A percentile compares a stretch with the other conserved stretches of the same genome.
Evolutionary conservation across 2,888 invertebrate genomes (phyloP).

Genomic region (Arge pagana): DNA sequence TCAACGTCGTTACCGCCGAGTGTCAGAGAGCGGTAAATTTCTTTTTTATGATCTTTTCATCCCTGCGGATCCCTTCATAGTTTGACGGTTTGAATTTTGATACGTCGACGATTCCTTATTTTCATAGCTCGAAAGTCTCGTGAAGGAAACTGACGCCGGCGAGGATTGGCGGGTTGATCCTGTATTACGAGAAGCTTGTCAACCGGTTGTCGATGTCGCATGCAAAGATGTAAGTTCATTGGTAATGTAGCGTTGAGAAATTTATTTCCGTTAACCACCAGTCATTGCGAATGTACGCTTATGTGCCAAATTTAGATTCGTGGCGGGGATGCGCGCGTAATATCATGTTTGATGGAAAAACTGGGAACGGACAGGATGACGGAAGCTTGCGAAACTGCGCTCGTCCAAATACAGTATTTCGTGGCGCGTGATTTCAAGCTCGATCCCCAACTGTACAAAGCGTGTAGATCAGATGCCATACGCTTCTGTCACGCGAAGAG

Average conservation of each 20-base stretch:
- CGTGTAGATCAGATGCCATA: conserved; percentile 86
- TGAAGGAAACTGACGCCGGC: conserved; percentile 89
- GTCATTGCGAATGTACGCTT: background rate
- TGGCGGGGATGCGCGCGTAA: conserved; percentile 80
- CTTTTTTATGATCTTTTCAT: conserved; percentile 5
- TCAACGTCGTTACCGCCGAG: conserved; percentile 69
- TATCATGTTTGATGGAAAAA: conserved; percentile 94
- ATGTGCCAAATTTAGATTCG: conserved; percentile 58
- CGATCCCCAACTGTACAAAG: conserved; percentile 85
- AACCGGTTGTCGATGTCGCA: conserved; percentile 78
- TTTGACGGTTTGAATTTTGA: background rate
- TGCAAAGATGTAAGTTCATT: conserved; percentile 65
- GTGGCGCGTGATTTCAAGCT: conserved; percentile 92
- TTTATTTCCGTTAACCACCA: too few relatives aligned
- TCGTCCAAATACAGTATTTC: conserved; percentile 97
- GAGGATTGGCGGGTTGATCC: conserved; percentile 97
- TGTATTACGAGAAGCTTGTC: conserved; percentile 83
- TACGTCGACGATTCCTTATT: conserved; percentile 8
- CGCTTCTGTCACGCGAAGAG: conserved; percentile 78
- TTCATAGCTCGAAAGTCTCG: conserved; percentile 72
- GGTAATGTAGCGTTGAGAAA: background rate
- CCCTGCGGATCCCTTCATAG: too few relatives aligned
- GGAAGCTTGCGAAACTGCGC: conserved; percentile 84
- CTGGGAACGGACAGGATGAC: conserved; percentile 84
- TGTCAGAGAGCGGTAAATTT: conserved; percentile 75